These are phyloP conservation scores for Apogon talboti DNA, from an alignment of 2,797 vertebrate genomes.

Conservation along the genomic window DNA sequence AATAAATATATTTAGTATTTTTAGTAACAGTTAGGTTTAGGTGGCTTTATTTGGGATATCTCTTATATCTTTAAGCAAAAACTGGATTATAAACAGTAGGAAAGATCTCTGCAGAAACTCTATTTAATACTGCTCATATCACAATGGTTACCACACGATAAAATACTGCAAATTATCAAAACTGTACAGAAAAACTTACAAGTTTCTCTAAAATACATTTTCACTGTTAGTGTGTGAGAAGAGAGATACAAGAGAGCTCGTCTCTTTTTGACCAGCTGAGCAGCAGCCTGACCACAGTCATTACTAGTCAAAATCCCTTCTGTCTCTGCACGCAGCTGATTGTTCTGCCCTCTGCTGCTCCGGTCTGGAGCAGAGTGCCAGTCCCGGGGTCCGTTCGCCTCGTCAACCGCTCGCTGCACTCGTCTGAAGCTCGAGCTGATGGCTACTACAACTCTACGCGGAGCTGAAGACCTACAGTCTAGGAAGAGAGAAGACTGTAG, in stretches of 20 bases:
- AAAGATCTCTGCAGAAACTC: conserved; percentile 93
- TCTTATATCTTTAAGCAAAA: conserved; percentile 86
- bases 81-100: conserved; percentile 95
- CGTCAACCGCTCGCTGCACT: conserved; percentile 31
- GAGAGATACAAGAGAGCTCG: conserved; percentile 71
- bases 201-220: conserved; percentile 97
- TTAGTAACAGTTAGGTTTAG: conserved; percentile 81
- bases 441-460: conserved; percentile 69
- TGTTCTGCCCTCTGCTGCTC: conserved; percentile 75
- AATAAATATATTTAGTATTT: conserved; percentile 87
- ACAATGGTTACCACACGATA: conserved; percentile 95
- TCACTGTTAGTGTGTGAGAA: conserved; percentile 88
- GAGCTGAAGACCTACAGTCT: conserved; percentile 65
- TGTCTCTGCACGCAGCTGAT: conserved; percentile 57
- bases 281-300: conserved; percentile 58
- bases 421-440: conserved; percentile 56
- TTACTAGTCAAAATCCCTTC: conserved; percentile 50
- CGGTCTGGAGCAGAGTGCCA: conserved; percentile 35
- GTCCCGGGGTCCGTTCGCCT: conserved; percentile 31
- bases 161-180: conserved; percentile 99
- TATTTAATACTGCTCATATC: conserved; percentile 93
- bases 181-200: conserved; percentile 98
- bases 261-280: conserved; percentile 44
- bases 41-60: conserved; percentile 83
- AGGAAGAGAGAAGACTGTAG: conserved; percentile 66